These are phyloP conservation scores for Rotaria sp. DNA, from an alignment of 2,888 invertebrate species.

Conservation along the genomic window DNA sequence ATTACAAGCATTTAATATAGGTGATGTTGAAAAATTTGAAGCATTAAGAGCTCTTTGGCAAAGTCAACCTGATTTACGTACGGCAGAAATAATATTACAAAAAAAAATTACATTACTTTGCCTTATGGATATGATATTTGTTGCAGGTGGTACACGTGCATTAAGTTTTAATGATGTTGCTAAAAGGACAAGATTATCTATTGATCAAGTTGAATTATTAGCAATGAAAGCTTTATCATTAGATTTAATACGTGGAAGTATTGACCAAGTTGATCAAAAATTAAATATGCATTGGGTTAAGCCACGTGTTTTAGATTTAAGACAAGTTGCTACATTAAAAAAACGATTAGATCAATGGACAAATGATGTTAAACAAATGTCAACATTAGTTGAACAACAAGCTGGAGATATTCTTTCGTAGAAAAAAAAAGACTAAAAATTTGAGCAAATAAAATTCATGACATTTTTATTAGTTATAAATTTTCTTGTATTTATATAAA, in stretches of 20 bases:
- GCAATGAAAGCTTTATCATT: constrained; percentile 96
- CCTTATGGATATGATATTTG: constrained; percentile 70
- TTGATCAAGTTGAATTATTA: constrained; percentile 78
- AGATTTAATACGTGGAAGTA: constrained; percentile 82
- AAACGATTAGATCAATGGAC: constrained; percentile 21
- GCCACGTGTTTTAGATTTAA: constrained; percentile 68
- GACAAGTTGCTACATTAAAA: constrained; percentile 57
- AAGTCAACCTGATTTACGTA: constrained; percentile 69
- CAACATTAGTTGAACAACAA: constrained; percentile 5
- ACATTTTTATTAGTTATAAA: not conserved
- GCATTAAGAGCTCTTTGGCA: constrained; percentile 68
- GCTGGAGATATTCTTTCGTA: constrained; percentile 11
- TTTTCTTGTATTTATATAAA: not conserved
- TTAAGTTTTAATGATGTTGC: constrained; percentile 38
- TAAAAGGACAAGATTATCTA: constrained; percentile 31
- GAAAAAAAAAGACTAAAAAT: not conserved
- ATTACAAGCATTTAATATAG: constrained; percentile 59
- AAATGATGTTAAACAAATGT: constrained; percentile 12
- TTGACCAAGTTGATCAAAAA: constrained; percentile 73
- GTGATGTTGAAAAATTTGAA: constrained; percentile 63
- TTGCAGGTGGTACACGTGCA: constrained; percentile 32
- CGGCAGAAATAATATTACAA: constrained; percentile 71
- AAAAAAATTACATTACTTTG: constrained; percentile 90
- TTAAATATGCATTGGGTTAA: constrained; percentile 79
- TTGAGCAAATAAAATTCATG: not conserved